A percentile compares a stretch with the other conserved stretches of the same genome.
Conservation (phyloP, 2,113 vertebrate genomes). For the Struthio camelus region DNA sequence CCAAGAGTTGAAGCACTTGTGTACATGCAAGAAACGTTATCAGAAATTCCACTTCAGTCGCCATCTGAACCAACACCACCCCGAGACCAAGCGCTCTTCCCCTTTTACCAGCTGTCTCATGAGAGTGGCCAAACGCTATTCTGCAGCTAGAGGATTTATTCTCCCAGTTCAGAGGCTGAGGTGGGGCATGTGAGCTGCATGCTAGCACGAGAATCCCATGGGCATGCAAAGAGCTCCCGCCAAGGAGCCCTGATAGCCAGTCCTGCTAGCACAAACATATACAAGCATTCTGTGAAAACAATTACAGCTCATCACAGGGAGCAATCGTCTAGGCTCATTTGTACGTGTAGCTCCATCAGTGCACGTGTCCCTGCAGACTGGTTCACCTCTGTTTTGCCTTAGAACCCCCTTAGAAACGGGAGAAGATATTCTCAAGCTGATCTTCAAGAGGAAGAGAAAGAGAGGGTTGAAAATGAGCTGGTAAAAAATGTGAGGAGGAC, state of each 20-base stretch:
- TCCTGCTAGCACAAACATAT: rapidly evolving
- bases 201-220: rapidly evolving
- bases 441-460: not conserved
- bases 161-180: not conserved
- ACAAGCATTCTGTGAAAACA: not conserved
- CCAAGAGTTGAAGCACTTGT: not conserved
- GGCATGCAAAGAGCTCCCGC: not conserved
- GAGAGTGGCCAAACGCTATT: not conserved
- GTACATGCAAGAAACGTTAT: not conserved
- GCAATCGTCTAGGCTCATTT: rapidly evolving
- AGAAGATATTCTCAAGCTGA: not conserved
- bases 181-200: too few relatives aligned
- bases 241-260: not conserved
- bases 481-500: not conserved
- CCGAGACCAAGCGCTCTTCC: not conserved
- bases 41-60: not conserved
- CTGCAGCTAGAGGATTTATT: not conserved
- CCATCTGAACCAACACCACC: not conserved
- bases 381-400: not conserved
- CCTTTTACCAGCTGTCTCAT: not conserved
- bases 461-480: not conserved
- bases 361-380: rapidly evolving
- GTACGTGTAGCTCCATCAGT: not conserved
- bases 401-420: not conserved
- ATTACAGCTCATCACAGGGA: rapidly evolving